Percentiles rank a stretch among this genome's conserved stretches.
These are phyloP conservation scores for Oikopleura dioica DNA, from an alignment of 23 tunicate genomes.

Conservation along the genomic window DNA sequence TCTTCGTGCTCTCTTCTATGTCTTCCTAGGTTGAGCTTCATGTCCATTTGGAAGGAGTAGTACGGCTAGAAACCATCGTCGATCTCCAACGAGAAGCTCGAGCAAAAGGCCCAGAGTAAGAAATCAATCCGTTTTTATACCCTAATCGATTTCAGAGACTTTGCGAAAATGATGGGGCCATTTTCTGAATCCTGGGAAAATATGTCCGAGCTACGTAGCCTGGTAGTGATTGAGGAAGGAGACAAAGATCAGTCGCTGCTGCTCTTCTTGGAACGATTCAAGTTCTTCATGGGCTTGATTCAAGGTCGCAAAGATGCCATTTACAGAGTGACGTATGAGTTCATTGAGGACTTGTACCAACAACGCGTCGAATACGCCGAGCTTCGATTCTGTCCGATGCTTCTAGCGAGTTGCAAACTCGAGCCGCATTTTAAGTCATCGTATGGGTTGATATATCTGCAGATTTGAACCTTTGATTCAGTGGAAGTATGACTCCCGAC, in stretches of 20 bases:
- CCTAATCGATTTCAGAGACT: no score
- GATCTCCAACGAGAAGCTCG: no score
- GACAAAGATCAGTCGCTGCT: neutral
- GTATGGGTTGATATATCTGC: neutral
- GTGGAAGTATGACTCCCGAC: slow-evolving; percentile 9
- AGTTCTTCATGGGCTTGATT: neutral
- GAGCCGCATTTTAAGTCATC: neutral
- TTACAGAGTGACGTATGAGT: neutral
- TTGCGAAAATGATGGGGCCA: no score
- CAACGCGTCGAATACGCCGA: neutral
- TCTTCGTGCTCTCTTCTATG: no score
- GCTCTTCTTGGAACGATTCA: neutral
- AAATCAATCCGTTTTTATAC: no score
- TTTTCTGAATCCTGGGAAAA: neutral
- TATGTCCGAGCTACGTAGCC: neutral
- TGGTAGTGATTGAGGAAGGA: neutral
- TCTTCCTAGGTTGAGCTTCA: neutral
- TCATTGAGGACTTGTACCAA: neutral
- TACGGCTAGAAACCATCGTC: neutral
- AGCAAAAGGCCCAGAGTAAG: no score
- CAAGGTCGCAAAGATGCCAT: neutral
- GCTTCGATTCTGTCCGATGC: neutral
- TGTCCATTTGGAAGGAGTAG: neutral
- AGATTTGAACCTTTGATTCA: neutral
- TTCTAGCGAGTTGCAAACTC: neutral